phyloP scores from a whole-genome alignment of 2,888 invertebrate genomes.

The Pristionchus entomophagus region DNA sequence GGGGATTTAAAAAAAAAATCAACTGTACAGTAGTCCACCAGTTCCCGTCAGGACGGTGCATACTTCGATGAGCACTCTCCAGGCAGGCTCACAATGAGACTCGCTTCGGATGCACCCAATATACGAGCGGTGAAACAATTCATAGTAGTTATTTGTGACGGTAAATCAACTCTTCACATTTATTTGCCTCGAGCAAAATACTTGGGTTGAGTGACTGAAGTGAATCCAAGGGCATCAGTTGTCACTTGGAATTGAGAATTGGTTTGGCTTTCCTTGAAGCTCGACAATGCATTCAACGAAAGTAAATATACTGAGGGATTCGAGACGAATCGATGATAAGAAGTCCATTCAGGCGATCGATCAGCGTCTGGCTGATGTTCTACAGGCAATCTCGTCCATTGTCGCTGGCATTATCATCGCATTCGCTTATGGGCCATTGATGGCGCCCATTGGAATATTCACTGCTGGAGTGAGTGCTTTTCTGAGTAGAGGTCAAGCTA shows the following conservation, averaged over 20 bases:
- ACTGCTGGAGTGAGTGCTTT: constrained; percentile 55
- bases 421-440: constrained; percentile 69
- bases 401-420: constrained; percentile 66
- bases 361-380: constrained; percentile 68
- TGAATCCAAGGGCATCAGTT: too few relatives aligned
- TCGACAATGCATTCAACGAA: too few relatives aligned
- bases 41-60: constrained; percentile 74
- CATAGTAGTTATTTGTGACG: not conserved
- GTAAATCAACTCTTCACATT: not conserved
- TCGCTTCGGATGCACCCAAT: constrained; percentile 78
- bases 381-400: constrained; percentile 64
- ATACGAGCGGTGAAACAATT: constrained; percentile 76
- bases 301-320: not conserved
- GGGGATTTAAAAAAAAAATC: not conserved
- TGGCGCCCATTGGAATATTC: constrained; percentile 70
- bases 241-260: too few relatives aligned
- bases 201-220: too few relatives aligned
- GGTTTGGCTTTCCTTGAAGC: too few relatives aligned
- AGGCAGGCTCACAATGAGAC: constrained; percentile 76
- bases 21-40: not conserved
- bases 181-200: too few relatives aligned
- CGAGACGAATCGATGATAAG: not conserved
- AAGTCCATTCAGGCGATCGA: constrained; percentile 66
- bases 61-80: constrained; percentile 78
- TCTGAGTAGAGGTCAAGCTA: not conserved